Evolutionary conservation across 2,888 invertebrate species (phyloP), one percentile per base, ranked within the genome.

Genomic region (Syritta pipiens): DNA sequence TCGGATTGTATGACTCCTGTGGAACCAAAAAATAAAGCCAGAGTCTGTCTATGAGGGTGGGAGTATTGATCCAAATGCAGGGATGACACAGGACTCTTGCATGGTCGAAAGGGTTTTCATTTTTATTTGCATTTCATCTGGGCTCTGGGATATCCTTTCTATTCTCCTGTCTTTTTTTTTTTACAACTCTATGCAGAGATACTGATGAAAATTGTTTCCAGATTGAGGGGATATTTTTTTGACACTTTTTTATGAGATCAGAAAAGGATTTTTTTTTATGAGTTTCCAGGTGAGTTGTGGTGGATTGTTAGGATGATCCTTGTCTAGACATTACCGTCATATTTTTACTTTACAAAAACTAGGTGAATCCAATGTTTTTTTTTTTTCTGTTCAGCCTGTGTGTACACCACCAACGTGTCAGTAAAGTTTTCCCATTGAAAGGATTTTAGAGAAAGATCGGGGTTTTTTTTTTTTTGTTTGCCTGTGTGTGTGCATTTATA

Each of bases 41-140:
- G 20, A 26, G 26, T 40, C 20, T 30, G 10, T 24, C 55, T 19
- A 40, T 46, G 24, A 26, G 30, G 10, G 6, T 12, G 32, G 28
- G 24, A 75, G 32, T 75, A 75, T 75, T 68, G 75, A 75, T 75
- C 32, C 48, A 55, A 53, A 12, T 55, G 37, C 40, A 53, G 26
- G 24, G 20, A 22, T 10, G 40, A 44, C 48, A 57, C 51, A 37
- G 46, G 20, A 22, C 53, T 46, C n/a, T n/a, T 35, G 44, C 32
- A 63, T 55, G 51, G 63, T 12, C 20, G 32, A 24, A 51, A 40
- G 24, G n/a, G n/a, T 32, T 59, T 28, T n/a, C 9, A 40, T 60
- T 62, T 24, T 32, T 48, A 14, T 62, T 35, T 49, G 68, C 12
- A 55, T 46, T 44, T 19, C 22, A 22, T 10, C 30, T 28, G 22